Evolutionary conservation across 2,797 vertebrate genomes (phyloP).

Genomic region (Acrossocheilus wenchowensis): DNA sequence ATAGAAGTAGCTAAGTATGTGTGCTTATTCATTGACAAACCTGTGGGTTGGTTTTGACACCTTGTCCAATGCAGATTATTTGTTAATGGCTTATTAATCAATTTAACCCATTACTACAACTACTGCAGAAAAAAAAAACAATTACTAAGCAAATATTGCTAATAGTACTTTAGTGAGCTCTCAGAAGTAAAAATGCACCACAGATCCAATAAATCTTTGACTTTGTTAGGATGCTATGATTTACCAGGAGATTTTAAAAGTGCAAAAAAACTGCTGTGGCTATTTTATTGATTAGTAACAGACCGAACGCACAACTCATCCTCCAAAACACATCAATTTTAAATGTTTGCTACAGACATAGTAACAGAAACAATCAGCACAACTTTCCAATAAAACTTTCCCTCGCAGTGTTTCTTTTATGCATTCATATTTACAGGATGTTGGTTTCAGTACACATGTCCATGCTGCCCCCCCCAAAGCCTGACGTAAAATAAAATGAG

Average conservation of each 20-base stretch:
- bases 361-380: constrained; percentile 6
- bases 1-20: background rate
- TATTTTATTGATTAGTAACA: constrained; percentile 27
- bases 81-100: background rate
- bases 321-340: constrained; percentile 30
- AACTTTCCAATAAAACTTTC: background rate
- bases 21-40: background rate
- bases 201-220: constrained; percentile 4
- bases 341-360: constrained; percentile 20
- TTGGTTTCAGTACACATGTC: constrained; percentile 3
- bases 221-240: background rate
- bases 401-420: background rate
- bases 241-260: constrained; percentile 33
- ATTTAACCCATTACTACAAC: background rate
- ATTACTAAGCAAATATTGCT: background rate
- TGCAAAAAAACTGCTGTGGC: background rate
- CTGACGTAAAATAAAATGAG: constrained; percentile 2
- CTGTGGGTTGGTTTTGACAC: background rate
- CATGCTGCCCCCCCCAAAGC: background rate
- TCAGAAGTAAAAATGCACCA: background rate
- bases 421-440: background rate
- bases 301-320: background rate
- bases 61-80: background rate
- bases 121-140: background rate
- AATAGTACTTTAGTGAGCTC: background rate